Percentiles rank a stretch among this genome's conserved stretches.
Conservation (phyloP, 2,113 vertebrate genomes). For the Sphyrna mokarran region DNA sequence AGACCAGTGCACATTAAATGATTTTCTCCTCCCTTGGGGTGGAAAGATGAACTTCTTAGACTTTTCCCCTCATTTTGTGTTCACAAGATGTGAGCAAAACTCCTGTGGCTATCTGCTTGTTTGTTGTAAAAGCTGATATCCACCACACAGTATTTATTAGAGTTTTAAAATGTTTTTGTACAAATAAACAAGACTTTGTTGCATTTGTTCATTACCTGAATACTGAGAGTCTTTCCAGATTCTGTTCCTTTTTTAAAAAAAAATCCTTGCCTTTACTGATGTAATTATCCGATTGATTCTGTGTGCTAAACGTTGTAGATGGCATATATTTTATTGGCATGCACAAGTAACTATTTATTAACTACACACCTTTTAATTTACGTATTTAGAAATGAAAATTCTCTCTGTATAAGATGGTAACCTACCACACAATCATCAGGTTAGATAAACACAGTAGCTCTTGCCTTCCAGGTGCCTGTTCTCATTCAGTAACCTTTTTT, state of each 20-base stretch:
- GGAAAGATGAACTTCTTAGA: constrained; percentile 29
- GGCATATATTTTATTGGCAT: constrained; percentile 37
- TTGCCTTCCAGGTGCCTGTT: constrained; percentile 25
- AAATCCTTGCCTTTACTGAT: constrained; percentile 32
- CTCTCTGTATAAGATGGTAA: background rate
- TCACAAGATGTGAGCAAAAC: constrained; percentile 18
- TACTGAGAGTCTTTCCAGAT: constrained; percentile 17
- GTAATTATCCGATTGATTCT: constrained; percentile 12
- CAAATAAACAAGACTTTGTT: constrained; percentile 31
- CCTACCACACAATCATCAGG: background rate
- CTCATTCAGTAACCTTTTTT: background rate
- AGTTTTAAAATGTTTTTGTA: constrained; percentile 37
- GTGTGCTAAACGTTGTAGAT: constrained; percentile 34
- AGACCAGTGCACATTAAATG: constrained; percentile 90
- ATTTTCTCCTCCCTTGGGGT: constrained; percentile 48
- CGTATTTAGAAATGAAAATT: constrained; percentile 6
- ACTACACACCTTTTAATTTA: constrained; percentile 27
- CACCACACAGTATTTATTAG: constrained; percentile 36
- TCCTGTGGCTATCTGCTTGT: constrained; percentile 33
- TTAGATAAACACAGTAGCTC: background rate
- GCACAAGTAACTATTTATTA: constrained; percentile 31
- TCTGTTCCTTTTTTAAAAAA: constrained; percentile 21
- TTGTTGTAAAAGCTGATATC: constrained; percentile 32
- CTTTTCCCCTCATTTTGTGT: background rate
- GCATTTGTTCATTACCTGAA: constrained; percentile 27